phyloP scores from a whole-genome alignment of 2,888 invertebrate genomes.

The Epinotia brunnichana region DNA sequence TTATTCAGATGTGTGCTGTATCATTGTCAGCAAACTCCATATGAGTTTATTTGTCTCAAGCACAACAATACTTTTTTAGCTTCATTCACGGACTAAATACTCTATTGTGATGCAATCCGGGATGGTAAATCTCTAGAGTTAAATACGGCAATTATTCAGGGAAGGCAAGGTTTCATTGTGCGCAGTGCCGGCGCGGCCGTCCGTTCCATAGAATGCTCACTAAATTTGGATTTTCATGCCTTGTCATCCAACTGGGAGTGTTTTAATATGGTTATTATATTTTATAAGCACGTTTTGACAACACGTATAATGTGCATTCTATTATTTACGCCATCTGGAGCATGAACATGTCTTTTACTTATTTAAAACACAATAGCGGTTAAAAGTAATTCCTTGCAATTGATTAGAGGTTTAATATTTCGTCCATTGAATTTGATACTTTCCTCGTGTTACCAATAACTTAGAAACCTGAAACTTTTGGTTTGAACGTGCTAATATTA shows the following conservation, averaged over 20 bases:
- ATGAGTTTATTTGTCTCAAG: slow-evolving; percentile 45
- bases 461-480: slow-evolving; percentile 63
- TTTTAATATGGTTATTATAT: slow-evolving; percentile 66
- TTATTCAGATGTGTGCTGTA: slow-evolving; percentile 14
- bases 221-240: slow-evolving; percentile 79
- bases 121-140: slow-evolving; percentile 69
- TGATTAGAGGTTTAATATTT: slow-evolving; percentile 55
- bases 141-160: slow-evolving; percentile 79
- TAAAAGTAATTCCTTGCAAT: slow-evolving; percentile 28
- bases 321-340: slow-evolving; percentile 42
- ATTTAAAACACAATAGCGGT: slow-evolving; percentile 36
- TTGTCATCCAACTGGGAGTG: slow-evolving; percentile 73
- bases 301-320: slow-evolving; percentile 48
- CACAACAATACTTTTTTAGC: slow-evolving; percentile 65
- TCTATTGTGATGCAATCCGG: slow-evolving; percentile 66
- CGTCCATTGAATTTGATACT: slow-evolving; percentile 70
- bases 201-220: slow-evolving; percentile 65
- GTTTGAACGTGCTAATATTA: slow-evolving; percentile 70
- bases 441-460: slow-evolving; percentile 67
- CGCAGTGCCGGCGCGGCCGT: slow-evolving; percentile 56
- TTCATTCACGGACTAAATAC: slow-evolving; percentile 69
- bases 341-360: slow-evolving; percentile 39
- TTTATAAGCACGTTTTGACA: slow-evolving; percentile 62
- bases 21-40: slow-evolving; percentile 44
- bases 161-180: slow-evolving; percentile 74